phyloP scores from a whole-genome alignment of 2,797 vertebrate genomes.

The Anableps anableps region DNA sequence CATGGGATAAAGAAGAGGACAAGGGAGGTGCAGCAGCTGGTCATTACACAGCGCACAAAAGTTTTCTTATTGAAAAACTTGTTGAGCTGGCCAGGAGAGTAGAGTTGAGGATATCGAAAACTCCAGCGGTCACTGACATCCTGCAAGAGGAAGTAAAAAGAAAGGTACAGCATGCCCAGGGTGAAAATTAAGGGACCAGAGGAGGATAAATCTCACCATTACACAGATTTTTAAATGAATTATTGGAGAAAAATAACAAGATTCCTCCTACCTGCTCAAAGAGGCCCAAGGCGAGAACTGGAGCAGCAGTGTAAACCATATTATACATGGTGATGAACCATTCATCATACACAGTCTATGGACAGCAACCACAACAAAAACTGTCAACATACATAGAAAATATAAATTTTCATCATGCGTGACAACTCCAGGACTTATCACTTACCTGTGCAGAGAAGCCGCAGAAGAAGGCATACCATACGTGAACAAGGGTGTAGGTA shows the following conservation, averaged over 20 bases:
- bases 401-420: too few relatives aligned
- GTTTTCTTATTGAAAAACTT: constrained; percentile 89
- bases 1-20: constrained; percentile 94
- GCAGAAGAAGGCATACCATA: constrained; percentile 96
- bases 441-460: constrained; percentile 98
- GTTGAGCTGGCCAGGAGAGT: constrained; percentile 90
- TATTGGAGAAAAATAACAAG: neutral
- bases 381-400: neutral
- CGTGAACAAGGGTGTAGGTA: constrained; percentile 92
- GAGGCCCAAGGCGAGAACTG: constrained; percentile 90
- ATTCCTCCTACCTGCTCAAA: constrained; percentile 89
- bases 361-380: constrained; percentile 3
- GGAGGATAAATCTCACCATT: neutral
- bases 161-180: too few relatives aligned
- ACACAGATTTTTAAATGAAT: neutral
- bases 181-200: neutral
- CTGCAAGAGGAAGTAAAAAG: constrained; percentile 64
- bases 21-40: constrained; percentile 93
- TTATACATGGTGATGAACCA: constrained; percentile 96
- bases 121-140: constrained; percentile 95
- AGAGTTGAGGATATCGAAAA: constrained; percentile 89
- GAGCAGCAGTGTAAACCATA: constrained; percentile 92
- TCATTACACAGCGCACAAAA: constrained; percentile 86
- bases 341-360: constrained; percentile 91
- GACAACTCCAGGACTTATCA: neutral